phyloP scores from a whole-genome alignment of 2,888 invertebrate species.

The Xylophagus ater region DNA sequence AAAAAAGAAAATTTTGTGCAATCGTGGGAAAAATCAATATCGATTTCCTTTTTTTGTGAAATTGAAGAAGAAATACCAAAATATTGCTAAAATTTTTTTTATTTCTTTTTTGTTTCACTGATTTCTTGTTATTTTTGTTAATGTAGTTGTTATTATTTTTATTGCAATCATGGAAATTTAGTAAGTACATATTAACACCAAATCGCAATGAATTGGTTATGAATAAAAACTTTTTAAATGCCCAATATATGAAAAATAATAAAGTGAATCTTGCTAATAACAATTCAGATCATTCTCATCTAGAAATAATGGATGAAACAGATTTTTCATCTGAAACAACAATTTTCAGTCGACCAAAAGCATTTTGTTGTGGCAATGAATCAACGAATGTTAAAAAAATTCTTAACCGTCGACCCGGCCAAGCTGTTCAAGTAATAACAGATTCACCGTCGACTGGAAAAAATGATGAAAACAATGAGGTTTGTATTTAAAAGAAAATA shows the following conservation, averaged over 20 bases:
- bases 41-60: too few relatives aligned
- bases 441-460: conserved; percentile 39
- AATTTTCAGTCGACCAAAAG: conserved; percentile 27
- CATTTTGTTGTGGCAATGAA: conserved; percentile 35
- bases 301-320: conserved; percentile 35
- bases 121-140: too few relatives aligned
- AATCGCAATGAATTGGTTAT: conserved; percentile 22
- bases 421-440: conserved; percentile 61
- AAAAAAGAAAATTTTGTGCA: not conserved
- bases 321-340: conserved; percentile 34
- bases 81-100: too few relatives aligned
- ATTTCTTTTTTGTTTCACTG: too few relatives aligned
- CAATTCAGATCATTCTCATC: conserved; percentile 21
- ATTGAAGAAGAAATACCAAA: too few relatives aligned
- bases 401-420: conserved; percentile 46
- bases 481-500: conserved; percentile 8
- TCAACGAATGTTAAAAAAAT: conserved; percentile 24
- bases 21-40: not conserved
- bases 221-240: conserved; percentile 30
- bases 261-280: conserved; percentile 39
- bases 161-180: conserved; percentile 23
- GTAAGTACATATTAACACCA: conserved; percentile 42
- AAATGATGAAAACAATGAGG: conserved; percentile 17
- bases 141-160: too few relatives aligned
- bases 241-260: conserved; percentile 42